Percentiles rank a stretch among this genome's conserved stretches.
phyloP scores from a whole-genome alignment of 2,797 vertebrate genomes.

The Masticophis lateralis region DNA sequence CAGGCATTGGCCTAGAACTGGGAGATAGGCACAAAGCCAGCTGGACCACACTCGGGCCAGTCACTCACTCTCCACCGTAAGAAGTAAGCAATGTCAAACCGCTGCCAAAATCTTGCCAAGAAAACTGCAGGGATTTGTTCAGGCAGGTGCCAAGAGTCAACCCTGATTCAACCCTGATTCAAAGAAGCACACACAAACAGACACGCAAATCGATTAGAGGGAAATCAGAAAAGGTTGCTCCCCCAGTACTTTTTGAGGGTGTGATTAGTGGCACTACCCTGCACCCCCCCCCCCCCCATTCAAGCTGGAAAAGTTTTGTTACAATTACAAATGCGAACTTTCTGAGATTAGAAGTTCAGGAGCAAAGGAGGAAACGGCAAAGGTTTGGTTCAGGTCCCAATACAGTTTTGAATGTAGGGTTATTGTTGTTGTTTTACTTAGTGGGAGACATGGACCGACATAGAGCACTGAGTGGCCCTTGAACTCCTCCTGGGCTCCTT shows the following conservation, averaged over 20 bases:
- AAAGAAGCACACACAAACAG: background rate
- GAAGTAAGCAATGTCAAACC: background rate
- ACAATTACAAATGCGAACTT: background rate
- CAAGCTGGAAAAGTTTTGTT: background rate
- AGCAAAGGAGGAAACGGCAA: background rate
- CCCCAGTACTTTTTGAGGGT: background rate
- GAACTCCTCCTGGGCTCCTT: background rate
- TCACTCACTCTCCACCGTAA: background rate
- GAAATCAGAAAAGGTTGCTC: background rate
- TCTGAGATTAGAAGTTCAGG: background rate
- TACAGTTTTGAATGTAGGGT: background rate
- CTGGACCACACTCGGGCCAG: fast-evolving
- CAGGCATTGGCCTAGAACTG: background rate
- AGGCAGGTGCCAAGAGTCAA: background rate
- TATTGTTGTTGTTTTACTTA: too few relatives aligned
- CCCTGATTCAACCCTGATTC: background rate
- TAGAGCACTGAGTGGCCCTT: background rate
- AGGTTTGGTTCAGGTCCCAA: background rate
- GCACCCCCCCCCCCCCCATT: background rate
- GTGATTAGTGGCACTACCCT: background rate
- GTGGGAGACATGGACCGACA: background rate
- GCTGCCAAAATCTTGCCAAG: background rate
- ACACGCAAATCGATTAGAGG: background rate
- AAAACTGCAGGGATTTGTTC: background rate
- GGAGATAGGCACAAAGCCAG: background rate